Evolutionary conservation across 1,140 invertebrate genomes (phyloP), one percentile per base, ranked within the genome.

Genomic region (Adelges cooleyi): DNA sequence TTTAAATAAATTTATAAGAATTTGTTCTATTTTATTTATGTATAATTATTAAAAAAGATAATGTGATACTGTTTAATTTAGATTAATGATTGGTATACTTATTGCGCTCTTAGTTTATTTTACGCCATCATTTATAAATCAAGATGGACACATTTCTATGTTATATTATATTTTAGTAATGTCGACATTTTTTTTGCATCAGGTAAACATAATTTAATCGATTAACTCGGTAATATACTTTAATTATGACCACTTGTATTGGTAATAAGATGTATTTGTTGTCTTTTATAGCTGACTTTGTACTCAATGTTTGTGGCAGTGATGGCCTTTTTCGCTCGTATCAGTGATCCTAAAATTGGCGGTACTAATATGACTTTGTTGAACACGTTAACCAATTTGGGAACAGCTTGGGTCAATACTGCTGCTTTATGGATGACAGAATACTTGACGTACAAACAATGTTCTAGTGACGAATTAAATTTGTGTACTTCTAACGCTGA

Each of bases 311-410:
- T 87, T 77, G 87, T 92, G 3, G 80, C 85, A n/a, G 74, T 78
- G 65, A 92, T 89, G 89, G 85, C 81, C 53, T 92, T 93, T 74
- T 88, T 89, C 75, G 89, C 84, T 1, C 82, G 84, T 73, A 83
- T 98, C 22, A 94, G 91, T 70, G 95, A 98, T 76, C 91, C 92
- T 1, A 77, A 82, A 1, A 91, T 98, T 8, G 97, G 97, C 18
- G 97, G 96, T 22, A 99, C 96, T 0, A 99, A 99, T 74, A 99
- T 99, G 97, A 99, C 97, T 1, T 79, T 99, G 46, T 80, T 99
- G 2, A 99, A 99, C 73, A 99, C 97, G 0, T 76, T 99, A 9
- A 85, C 85, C 29, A 99, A 99, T 80, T 79, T 99, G 27, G 97
- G 96, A 25, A 92, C 92, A 10, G 98, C 96, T 73, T 98, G 95